Conservation (phyloP, 2,888 invertebrate genomes). For the Rotaria magnacalcarata region DNA sequence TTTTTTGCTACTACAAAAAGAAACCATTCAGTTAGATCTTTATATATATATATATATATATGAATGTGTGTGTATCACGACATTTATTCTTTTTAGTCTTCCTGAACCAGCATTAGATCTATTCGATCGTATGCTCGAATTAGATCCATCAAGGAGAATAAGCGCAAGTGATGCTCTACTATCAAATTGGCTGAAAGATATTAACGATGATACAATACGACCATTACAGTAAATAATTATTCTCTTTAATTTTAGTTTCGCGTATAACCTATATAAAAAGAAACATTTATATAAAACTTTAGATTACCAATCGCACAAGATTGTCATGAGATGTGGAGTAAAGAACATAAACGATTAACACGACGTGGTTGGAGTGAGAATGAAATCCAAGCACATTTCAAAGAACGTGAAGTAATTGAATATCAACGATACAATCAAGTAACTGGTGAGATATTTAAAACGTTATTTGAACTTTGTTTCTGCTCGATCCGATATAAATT, state of each 20-base stretch:
- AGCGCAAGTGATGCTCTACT: conserved; percentile 87
- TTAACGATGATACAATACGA: neutral
- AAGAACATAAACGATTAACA: conserved; percentile 37
- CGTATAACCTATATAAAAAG: too few species aligned
- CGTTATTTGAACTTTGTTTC: too few species aligned
- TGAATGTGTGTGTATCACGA: conserved; percentile 47
- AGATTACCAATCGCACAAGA: conserved; percentile 44
- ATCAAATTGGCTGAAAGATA: conserved; percentile 65
- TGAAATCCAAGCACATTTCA: conserved; percentile 21
- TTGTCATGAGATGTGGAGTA: conserved; percentile 47
- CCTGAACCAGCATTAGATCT: conserved; percentile 80
- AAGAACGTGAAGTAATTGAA: conserved; percentile 16
- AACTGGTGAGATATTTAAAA: neutral
- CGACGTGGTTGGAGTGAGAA: conserved; percentile 36
- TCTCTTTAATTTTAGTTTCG: neutral
- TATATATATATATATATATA: too few species aligned
- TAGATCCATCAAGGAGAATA: conserved; percentile 87
- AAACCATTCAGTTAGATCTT: too few species aligned
- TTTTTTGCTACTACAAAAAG: neutral
- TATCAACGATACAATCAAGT: conserved; percentile 21
- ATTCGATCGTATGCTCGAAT: conserved; percentile 86
- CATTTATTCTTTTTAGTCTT: conserved; percentile 63
- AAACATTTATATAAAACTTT: neutral
- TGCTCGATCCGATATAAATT: too few species aligned
- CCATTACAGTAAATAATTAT: conserved; percentile 35